Conservation (phyloP, 2,888 invertebrate genomes). For the Rhodophaea formosa region DNA sequence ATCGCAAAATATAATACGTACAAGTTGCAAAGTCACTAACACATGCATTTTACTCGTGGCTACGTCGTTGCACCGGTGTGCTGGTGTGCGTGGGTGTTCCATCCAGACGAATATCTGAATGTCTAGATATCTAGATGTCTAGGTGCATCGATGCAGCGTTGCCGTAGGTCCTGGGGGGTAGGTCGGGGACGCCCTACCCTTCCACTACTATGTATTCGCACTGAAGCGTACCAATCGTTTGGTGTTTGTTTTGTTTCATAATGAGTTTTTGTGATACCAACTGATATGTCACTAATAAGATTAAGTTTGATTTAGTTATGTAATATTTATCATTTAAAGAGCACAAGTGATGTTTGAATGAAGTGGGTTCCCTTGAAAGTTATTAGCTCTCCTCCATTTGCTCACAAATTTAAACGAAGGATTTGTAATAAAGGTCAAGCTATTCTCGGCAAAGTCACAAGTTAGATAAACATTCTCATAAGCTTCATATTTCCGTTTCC, state of each 20-base stretch:
- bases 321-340: background rate
- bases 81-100: slow-evolving; percentile 33
- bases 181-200: slow-evolving; percentile 41
- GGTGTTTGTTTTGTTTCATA: slow-evolving; percentile 45
- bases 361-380: background rate
- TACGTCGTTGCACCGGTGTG: slow-evolving; percentile 27
- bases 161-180: slow-evolving; percentile 65
- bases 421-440: background rate
- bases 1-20: slow-evolving; percentile 29
- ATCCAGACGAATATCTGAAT: slow-evolving; percentile 50
- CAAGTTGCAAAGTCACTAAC: slow-evolving; percentile 34
- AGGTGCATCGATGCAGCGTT: slow-evolving; percentile 73
- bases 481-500: too few species aligned
- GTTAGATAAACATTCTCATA: background rate
- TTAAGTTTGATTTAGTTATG: background rate
- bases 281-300: slow-evolving; percentile 22
- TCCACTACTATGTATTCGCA: slow-evolving; percentile 55
- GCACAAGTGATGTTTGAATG: background rate
- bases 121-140: slow-evolving; percentile 61
- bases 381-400: background rate
- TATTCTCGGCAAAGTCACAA: background rate
- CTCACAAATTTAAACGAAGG: background rate
- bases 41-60: slow-evolving; percentile 20
- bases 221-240: slow-evolving; percentile 32
- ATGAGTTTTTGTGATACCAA: slow-evolving; percentile 43